These are phyloP conservation scores for Takifugu ocellatus DNA, from an alignment of 2,797 vertebrate genomes.

Conservation along the genomic window DNA sequence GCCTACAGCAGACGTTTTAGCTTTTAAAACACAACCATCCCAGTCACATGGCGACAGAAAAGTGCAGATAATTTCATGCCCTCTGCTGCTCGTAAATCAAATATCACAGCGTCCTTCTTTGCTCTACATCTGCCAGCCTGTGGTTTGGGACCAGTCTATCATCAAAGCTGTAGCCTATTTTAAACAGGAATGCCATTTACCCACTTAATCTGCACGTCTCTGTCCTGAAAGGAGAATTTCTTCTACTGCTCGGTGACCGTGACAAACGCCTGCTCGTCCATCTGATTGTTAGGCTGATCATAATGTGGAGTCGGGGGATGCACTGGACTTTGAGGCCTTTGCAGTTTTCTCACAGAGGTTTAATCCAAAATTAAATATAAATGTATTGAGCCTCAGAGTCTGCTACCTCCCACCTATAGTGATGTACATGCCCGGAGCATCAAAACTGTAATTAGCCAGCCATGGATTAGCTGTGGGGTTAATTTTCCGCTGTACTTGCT, in stretches of 20 bases:
- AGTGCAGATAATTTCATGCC: conserved; percentile 59
- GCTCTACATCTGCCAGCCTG: conserved; percentile 40
- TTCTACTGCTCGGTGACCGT: conserved; percentile 12
- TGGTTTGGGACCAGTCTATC: conserved; percentile 64
- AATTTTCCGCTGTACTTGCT: conserved; percentile 65
- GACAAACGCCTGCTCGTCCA: conserved; percentile 10
- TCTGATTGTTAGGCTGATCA: neutral
- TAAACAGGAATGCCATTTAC: conserved; percentile 62
- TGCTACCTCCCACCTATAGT: conserved; percentile 39
- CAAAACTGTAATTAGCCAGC: conserved; percentile 74
- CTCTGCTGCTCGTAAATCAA: conserved; percentile 56
- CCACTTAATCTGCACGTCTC: conserved; percentile 51
- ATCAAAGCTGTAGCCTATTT: conserved; percentile 61
- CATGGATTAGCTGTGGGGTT: conserved; percentile 71
- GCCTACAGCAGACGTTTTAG: conserved; percentile 2
- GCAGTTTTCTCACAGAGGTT: conserved; percentile 1
- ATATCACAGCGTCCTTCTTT: conserved; percentile 35
- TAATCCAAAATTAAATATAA: conserved; percentile 20
- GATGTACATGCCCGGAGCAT: conserved; percentile 59
- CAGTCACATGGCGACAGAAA: conserved; percentile 42
- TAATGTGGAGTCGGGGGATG: conserved; percentile 12
- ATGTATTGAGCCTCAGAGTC: conserved; percentile 21
- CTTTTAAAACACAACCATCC: conserved; percentile 26
- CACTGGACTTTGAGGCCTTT: conserved; percentile 11
- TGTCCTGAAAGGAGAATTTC: conserved; percentile 28